Base-by-base conservation (phyloP, 1,140 invertebrate genomes). In the Penaeus chinensis region DNA sequence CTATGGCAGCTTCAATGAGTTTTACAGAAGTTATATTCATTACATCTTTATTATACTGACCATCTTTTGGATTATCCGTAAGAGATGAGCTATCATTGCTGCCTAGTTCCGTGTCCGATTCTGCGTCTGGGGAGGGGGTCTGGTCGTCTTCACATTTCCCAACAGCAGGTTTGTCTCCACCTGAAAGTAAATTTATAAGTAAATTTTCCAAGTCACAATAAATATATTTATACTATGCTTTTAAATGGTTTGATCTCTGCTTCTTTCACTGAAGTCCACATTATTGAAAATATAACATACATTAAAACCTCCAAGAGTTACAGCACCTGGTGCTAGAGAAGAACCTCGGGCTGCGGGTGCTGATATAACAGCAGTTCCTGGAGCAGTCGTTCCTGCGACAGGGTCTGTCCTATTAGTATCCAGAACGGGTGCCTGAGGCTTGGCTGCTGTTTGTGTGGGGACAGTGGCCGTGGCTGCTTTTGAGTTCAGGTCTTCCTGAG, bases 81-180 rank as follows among this genome's bases (percentile, higher is more conserved):
- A 87, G 65, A 60, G 37, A 32, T 16, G 85, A 69, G 19, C 65
- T 65, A 47, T 87, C 85, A 66, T 69, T 69, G 32, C 54, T 65
- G 66, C 78, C 66, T 63, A 76, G 82, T 77, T 87, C 86, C n/a
- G 80, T 54, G 22, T 87, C 86, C 10, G 86, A 87, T 37, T 87
- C 86, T 5, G 27, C 86, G 60, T 87, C 86, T 27, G 86, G 80
- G 10, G 81, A 82, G 32, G 86, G 81, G 27, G 62, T 82, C 5
- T 66, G 76, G 47, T 87, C 86, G 7, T 87, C 86, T 87, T 87
- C 86, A 62, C 78, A 27, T 63, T 87, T 87, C 37, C 47, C 80
- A 27, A 27, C 61, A 27, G 60, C 71, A 18, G 27, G 20, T n/a
- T 77, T 61, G 27, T 62, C 42, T 60, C 60, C 71, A 66, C 16